Conservation (phyloP, 2,797 vertebrate genomes). For the Enoplosus armatus region DNA sequence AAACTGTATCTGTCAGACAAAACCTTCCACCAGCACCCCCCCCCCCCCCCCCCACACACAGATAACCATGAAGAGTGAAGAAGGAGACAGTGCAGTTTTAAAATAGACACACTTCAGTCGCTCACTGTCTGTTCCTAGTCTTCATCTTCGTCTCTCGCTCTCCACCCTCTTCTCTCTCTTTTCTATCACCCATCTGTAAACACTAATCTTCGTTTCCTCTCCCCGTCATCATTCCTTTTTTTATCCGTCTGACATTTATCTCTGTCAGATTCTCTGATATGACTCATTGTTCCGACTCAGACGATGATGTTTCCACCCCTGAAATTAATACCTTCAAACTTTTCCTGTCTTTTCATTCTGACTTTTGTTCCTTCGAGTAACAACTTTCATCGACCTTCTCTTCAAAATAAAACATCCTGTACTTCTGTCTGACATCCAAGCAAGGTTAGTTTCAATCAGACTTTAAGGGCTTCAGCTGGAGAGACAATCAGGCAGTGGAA, state of each 20-base stretch:
- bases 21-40: too few species aligned
- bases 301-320: background rate
- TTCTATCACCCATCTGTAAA: constrained; percentile 3
- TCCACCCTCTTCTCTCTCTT: background rate
- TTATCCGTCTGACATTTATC: constrained; percentile 24
- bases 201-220: constrained; percentile 24
- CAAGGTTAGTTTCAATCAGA: background rate
- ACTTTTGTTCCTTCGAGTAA: background rate
- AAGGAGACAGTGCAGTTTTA: background rate
- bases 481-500: background rate
- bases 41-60: too few species aligned
- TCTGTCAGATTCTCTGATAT: constrained; percentile 17
- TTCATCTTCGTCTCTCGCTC: background rate
- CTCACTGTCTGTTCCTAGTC: background rate
- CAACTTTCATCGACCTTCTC: background rate
- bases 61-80: background rate
- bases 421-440: background rate
- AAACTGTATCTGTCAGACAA: too few species aligned
- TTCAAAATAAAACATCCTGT: background rate
- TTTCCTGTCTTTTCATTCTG: background rate
- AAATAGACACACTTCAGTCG: constrained; percentile 37
- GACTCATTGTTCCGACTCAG: constrained; percentile 29
- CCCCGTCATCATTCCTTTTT: background rate
- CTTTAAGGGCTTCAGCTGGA: background rate
- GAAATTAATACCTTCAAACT: constrained; percentile 3